Evolutionary conservation across 2,797 vertebrate species (phyloP), one percentile per base, ranked within the genome.

Genomic region (Catharus ustulatus): DNA sequence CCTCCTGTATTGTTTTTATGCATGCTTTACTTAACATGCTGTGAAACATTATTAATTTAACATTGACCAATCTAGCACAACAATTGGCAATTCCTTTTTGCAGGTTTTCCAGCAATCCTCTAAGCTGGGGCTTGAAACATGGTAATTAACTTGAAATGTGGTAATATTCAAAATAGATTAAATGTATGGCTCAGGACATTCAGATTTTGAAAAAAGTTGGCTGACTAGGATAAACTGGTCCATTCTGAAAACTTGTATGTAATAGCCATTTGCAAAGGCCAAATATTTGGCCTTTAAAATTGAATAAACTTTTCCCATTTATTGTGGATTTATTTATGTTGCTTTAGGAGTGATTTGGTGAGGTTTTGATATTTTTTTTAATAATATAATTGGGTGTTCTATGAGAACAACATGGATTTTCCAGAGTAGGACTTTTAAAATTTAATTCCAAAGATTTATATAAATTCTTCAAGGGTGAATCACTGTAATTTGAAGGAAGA

Each of bases 381-480:
- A 61, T 85, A 62, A 61, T 85, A 62, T 91, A 95, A 94, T 94
- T 71, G 4, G 89, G 67, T 93, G 24, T 84, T 96, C 71, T 96
- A 87, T 69, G 45, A 95, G 59, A 93, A 88, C 59, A 74, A 69
- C 73, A 87, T 38, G 46, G 29, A 95, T 91, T 90, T 66, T 94
- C 48, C 20, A 74, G 54, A 84, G 13, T 1, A 66, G 19, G 19
- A 26, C 26, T 84, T 97, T 94, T 81, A 84, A 97, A 96, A 95
- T 95, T 88, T 88, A 92, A 95, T 97, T 95, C 51, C 51, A 93
- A 93, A 96, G 34, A 94, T 96, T 97, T 97, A 77, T 90, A 96
- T 94, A 95, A 91, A 96, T 92, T 96, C 71, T 89, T 79, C 52
- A 40, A 82, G 72, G 79, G 9, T 13, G 71, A 75, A 97, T 93